Conservation (phyloP, 2,888 invertebrate genomes). For the Gnatocerus cornutus region DNA sequence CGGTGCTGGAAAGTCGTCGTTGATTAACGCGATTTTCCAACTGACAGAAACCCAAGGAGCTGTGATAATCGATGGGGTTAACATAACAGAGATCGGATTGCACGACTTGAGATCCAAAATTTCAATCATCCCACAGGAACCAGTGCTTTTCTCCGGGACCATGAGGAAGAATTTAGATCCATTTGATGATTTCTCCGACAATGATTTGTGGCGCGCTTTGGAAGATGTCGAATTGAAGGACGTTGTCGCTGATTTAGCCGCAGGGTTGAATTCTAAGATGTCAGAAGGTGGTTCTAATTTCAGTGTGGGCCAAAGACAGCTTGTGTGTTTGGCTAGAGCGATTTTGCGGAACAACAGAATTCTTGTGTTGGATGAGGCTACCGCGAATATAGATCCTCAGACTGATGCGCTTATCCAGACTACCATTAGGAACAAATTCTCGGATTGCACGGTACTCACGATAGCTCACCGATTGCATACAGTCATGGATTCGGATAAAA, state of each 20-base stretch:
- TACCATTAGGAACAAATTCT: conserved; percentile 84
- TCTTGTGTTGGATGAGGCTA: conserved; percentile 79
- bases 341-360: conserved; percentile 70
- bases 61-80: conserved; percentile 77
- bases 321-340: conserved; percentile 81
- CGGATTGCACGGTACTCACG: conserved; percentile 85
- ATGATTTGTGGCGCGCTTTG: conserved; percentile 83
- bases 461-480: conserved; percentile 90
- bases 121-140: conserved; percentile 76
- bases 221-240: conserved; percentile 88
- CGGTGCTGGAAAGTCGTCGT: conserved; percentile 85
- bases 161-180: conserved; percentile 94
- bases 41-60: conserved; percentile 75
- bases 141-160: conserved; percentile 85
- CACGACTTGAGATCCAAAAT: conserved; percentile 73
- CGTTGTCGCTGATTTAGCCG: conserved; percentile 69
- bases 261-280: conserved; percentile 70
- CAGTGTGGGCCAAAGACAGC: conserved; percentile 76
- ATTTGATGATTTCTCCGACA: conserved; percentile 86
- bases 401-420: conserved; percentile 85
- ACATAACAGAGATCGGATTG: conserved; percentile 73
- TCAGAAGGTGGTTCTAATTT: conserved; percentile 78
- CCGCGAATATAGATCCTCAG: conserved; percentile 86
- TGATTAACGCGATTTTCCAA: conserved; percentile 82
- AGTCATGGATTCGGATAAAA: conserved; percentile 89